Base-by-base conservation (phyloP, 2,888 invertebrate genomes). In the Leptothorax acervorum region DNA sequence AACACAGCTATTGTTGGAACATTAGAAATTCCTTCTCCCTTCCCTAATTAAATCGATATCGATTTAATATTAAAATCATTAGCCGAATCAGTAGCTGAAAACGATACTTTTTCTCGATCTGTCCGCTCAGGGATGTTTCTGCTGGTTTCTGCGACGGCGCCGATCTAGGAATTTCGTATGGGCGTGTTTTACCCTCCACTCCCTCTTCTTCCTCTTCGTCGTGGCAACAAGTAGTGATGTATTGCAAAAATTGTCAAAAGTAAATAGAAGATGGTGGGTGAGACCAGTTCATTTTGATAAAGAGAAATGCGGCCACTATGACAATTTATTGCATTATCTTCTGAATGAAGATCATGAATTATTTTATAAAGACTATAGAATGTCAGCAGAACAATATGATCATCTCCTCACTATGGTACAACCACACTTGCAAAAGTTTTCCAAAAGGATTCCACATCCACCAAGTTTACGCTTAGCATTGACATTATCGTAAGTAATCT, bases 341-440 rank as follows among this genome's bases (percentile, higher is more conserved):
- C 2, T 39, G 0, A 63, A 63, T 39, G 63, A 63, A 63, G 39
- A 39, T n/a, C 5, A 63, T 63, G 63, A 63, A 35, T 39, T 63
- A 63, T 63, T 63, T n/a, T 63, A 63, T 63, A 1, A 63, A 39
- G 63, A 63, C 9, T 63, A 63, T 63, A 63, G 39, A 35, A 63
- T 63, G 39, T 63, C 63, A 18, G 35, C n/a, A 3, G 39, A 63
- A 2, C 63, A 63, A 4, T 63, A n/a, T 42, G 9, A 39, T 5
- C 9, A 18, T 42, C 6, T 63, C 3, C 39, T 65, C 12, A 39
- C 11, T 39, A 39, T 65, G 63, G 39, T 42, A 65, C n/a, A 65
- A 0, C 63, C 39, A 65, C 12, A 42, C 4, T 65, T 65, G 11
- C 63, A 65, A 65, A 65, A 65, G 3, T 39, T 39, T 42, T 39